phyloP scores from a whole-genome alignment of 2,888 invertebrate species.

The Drosophila koepferae region DNA sequence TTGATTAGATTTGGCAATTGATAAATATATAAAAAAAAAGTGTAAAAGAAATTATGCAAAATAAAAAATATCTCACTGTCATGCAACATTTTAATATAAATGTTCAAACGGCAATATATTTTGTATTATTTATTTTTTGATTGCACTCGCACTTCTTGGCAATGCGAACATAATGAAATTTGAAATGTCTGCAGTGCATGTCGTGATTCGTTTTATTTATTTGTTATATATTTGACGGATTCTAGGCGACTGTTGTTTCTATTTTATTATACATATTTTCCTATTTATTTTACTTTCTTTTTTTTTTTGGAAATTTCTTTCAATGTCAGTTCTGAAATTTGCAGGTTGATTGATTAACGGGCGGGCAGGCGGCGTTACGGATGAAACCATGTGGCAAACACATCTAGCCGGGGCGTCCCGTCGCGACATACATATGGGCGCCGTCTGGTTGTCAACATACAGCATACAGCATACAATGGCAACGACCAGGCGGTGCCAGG shows the following conservation, averaged over 20 bases:
- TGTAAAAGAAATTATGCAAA: no score
- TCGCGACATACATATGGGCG: slow-evolving; percentile 55
- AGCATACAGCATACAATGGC: slow-evolving; percentile 25
- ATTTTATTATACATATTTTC: not conserved
- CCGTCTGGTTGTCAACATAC: slow-evolving; percentile 57
- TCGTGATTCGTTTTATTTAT: slow-evolving; percentile 2
- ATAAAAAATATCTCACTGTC: no score
- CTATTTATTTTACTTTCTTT: not conserved
- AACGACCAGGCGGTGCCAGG: slow-evolving; percentile 30
- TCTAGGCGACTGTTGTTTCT: slow-evolving; percentile 18
- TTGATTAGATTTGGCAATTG: no score
- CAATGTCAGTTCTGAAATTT: slow-evolving; percentile 45
- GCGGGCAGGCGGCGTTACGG: slow-evolving; percentile 2
- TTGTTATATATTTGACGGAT: slow-evolving; percentile 5
- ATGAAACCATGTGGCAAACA: slow-evolving; percentile 6
- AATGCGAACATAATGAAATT: not conserved
- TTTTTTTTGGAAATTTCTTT: not conserved
- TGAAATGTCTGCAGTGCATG: slow-evolving; percentile 10
- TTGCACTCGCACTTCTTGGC: not conserved
- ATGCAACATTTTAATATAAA: no score
- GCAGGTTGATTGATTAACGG: slow-evolving; percentile 66
- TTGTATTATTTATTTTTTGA: not conserved
- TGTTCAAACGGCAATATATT: no score
- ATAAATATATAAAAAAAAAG: no score
- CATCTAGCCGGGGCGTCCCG: slow-evolving; percentile 17